Evolutionary conservation across 2,888 invertebrate genomes (phyloP).

Genomic region (Mantis religiosa): DNA sequence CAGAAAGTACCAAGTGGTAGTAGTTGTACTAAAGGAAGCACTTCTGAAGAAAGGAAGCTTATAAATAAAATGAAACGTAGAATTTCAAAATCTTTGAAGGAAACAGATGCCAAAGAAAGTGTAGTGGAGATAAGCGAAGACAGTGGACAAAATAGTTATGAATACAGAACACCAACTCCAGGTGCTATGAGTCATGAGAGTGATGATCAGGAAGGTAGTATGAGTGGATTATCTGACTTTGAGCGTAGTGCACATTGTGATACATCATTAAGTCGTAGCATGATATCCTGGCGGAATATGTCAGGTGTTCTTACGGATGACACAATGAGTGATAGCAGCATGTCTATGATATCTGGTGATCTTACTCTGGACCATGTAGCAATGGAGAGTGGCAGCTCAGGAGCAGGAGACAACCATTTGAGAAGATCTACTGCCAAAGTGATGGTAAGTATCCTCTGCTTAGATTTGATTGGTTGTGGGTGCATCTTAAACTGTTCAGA

Average conservation of each 20-base stretch:
- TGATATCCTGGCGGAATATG: neutral
- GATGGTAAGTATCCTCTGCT: neutral
- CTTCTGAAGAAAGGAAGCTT: neutral
- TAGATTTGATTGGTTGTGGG: too few species aligned
- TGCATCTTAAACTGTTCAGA: too few species aligned
- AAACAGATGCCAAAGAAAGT: neutral
- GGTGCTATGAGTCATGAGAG: neutral
- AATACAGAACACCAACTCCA: neutral
- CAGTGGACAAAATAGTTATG: neutral
- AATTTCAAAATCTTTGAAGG: neutral
- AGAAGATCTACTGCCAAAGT: neutral
- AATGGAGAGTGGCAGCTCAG: neutral
- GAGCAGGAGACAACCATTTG: too few species aligned
- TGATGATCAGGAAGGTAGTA: neutral
- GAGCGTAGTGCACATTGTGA: neutral
- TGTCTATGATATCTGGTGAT: neutral
- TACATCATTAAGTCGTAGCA: neutral
- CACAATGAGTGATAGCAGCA: neutral
- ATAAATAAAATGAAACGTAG: neutral
- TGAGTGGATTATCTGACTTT: neutral
- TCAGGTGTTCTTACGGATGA: neutral
- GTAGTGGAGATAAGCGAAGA: neutral
- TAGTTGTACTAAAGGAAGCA: neutral
- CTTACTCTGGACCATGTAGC: neutral
- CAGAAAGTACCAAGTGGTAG: neutral